A percentile compares a stretch with the other conserved stretches of the same genome.
Evolutionary conservation across 1,140 invertebrate genomes (phyloP).

Genomic region (Chlorops oryzae): DNA sequence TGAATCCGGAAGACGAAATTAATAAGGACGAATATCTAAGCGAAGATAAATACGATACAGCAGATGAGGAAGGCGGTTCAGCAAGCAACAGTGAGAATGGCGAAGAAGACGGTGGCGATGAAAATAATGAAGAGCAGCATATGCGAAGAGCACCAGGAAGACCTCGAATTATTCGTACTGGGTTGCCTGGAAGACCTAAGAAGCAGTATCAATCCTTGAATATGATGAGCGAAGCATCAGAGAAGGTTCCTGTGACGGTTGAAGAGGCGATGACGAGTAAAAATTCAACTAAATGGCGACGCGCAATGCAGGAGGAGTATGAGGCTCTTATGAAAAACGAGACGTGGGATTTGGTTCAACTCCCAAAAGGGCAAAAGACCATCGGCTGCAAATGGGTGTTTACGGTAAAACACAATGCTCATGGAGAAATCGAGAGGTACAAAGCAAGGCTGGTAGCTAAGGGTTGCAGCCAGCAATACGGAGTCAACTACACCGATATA

Average conservation of each 20-base stretch:
- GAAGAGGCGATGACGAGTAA: conserved; percentile 1
- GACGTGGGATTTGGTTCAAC: conserved; percentile 15
- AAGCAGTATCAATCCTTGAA: background rate
- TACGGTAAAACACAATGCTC: conserved; percentile 22
- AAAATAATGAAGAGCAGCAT: background rate
- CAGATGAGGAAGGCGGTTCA: too few species aligned
- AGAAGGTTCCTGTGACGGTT: conserved; percentile 3
- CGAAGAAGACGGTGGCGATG: background rate
- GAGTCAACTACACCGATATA: conserved; percentile 42
- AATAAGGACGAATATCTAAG: background rate
- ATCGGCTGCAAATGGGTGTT: conserved; percentile 20
- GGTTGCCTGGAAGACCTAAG: background rate
- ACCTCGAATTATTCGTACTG: background rate
- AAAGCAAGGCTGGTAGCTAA: conserved; percentile 46
- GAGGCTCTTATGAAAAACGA: conserved; percentile 10
- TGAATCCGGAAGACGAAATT: background rate
- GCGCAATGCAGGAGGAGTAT: conserved; percentile 17
- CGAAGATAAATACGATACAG: too few species aligned
- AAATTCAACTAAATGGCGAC: conserved; percentile 9
- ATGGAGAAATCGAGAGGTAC: conserved; percentile 19
- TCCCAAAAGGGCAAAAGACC: conserved; percentile 9
- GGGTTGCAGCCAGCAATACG: conserved; percentile 36
- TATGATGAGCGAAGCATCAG: too few species aligned
- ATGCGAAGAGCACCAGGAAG: background rate
- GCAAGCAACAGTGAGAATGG: background rate